A percentile compares a stretch with the other conserved stretches of the same genome.
Evolutionary conservation across 1,140 invertebrate genomes (phyloP).

Genomic region (Melitaea cinxia): DNA sequence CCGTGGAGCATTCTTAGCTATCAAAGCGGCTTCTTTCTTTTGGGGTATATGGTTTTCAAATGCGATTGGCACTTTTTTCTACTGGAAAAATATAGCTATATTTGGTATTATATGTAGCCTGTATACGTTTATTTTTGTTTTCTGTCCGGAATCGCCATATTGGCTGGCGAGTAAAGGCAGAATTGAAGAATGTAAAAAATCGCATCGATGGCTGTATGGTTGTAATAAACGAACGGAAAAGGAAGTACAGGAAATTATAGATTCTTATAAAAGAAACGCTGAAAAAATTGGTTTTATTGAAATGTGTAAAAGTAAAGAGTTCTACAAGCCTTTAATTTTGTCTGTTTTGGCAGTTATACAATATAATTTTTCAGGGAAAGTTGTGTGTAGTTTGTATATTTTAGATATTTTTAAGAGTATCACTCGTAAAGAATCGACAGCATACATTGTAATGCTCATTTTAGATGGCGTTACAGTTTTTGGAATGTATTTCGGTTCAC

Average conservation of each 20-base stretch:
- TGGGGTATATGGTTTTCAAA: conserved; percentile 54
- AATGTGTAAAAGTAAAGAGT: conserved; percentile 19
- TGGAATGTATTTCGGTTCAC: conserved; percentile 23
- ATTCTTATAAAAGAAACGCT: conserved; percentile 21
- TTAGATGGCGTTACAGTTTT: conserved; percentile 28
- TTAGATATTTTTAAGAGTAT: conserved; percentile 28
- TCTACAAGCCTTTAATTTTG: conserved; percentile 12
- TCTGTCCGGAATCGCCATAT: conserved; percentile 53
- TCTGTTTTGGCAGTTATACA: conserved; percentile 13
- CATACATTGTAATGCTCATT: conserved; percentile 25
- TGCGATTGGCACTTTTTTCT: conserved; percentile 49
- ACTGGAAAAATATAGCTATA: conserved; percentile 52
- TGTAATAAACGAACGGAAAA: too few species aligned
- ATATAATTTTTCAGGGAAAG: conserved; percentile 24
- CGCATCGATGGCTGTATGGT: conserved; percentile 46
- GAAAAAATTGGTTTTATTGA: too few species aligned
- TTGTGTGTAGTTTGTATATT: conserved; percentile 20
- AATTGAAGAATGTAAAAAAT: conserved; percentile 38
- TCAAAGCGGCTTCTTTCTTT: conserved; percentile 47
- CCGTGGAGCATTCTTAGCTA: conserved; percentile 45
- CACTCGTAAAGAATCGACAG: conserved; percentile 2
- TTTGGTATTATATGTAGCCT: conserved; percentile 42
- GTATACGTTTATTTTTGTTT: conserved; percentile 35
- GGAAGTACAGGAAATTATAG: conserved; percentile 39
- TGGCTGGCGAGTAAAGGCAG: conserved; percentile 49